Conservation (phyloP, 2,888 invertebrate genomes). For the Malthinus flaveolus region DNA sequence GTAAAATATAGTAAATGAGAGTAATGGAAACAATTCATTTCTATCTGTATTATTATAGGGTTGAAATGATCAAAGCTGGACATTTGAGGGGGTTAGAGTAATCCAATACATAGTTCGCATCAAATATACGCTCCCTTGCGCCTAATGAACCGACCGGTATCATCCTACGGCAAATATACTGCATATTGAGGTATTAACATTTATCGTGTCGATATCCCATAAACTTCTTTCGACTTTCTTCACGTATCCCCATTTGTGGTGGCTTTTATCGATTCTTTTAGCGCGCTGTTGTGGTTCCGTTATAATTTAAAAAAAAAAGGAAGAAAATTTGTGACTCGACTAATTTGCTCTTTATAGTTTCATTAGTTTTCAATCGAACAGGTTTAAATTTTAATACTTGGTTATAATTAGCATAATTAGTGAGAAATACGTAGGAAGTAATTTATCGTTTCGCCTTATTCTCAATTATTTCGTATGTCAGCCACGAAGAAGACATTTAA, state of each 20-base stretch:
- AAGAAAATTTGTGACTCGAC: background rate
- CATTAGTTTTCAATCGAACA: slow-evolving; percentile 11
- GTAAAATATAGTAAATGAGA: slow-evolving; percentile 2
- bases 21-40: slow-evolving; percentile 25
- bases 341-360: background rate
- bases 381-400: slow-evolving; percentile 12
- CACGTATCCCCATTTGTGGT: slow-evolving; percentile 20
- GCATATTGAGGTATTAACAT: slow-evolving; percentile 56
- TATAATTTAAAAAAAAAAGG: too few relatives aligned
- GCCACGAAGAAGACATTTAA: too few relatives aligned
- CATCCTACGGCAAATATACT: slow-evolving; percentile 52
- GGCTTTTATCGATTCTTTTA: slow-evolving; percentile 1
- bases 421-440: slow-evolving; percentile 14
- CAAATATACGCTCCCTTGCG: slow-evolving; percentile 33
- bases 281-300: background rate
- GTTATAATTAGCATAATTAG: slow-evolving; percentile 21
- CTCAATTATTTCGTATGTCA: too few relatives aligned
- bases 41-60: slow-evolving; percentile 27
- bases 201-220: slow-evolving; percentile 48
- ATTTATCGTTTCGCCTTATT: slow-evolving; percentile 8
- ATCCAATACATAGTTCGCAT: slow-evolving; percentile 27
- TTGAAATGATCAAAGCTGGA: slow-evolving; percentile 34
- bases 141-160: slow-evolving; percentile 43
- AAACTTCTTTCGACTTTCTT: slow-evolving; percentile 31
- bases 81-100: slow-evolving; percentile 23